phyloP scores from a whole-genome alignment of 2,113 vertebrate genomes.

The Micromys minutus region DNA sequence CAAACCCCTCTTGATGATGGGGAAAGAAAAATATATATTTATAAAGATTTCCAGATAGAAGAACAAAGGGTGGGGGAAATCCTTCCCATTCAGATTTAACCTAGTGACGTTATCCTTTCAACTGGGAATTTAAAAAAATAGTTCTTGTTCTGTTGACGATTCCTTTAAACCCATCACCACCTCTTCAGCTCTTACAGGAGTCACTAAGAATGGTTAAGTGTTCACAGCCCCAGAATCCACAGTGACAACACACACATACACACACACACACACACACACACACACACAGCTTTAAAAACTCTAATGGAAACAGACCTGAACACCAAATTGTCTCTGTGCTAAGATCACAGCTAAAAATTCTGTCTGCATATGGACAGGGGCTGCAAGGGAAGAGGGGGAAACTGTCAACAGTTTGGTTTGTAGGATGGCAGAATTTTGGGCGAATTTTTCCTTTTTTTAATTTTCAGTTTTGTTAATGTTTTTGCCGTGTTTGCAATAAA shows the following conservation, averaged over 20 bases:
- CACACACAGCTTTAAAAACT: not conserved
- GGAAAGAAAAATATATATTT: conserved; percentile 11
- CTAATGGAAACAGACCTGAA: conserved; percentile 55
- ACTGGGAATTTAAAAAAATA: conserved; percentile 46
- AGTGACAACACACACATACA: not conserved
- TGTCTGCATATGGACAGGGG: conserved; percentile 76
- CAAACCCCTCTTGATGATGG: conserved; percentile 15
- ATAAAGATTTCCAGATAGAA: conserved; percentile 35
- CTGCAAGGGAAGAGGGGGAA: conserved; percentile 69
- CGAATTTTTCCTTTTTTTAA: conserved; percentile 70
- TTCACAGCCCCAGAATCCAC: not conserved
- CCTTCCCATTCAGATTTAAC: conserved; percentile 16
- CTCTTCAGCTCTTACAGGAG: not conserved
- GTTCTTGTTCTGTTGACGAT: not conserved
- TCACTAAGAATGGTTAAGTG: not conserved
- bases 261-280: not conserved
- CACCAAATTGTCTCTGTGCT: conserved; percentile 56
- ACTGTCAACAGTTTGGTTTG: conserved; percentile 77
- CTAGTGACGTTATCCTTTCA: not conserved
- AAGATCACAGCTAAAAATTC: conserved; percentile 66
- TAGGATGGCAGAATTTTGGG: conserved; percentile 75
- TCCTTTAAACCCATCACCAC: not conserved
- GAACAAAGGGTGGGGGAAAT: conserved; percentile 29
- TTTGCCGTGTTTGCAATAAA: conserved; percentile 78
- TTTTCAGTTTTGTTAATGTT: conserved; percentile 75